Percentiles rank a stretch among this genome's conserved stretches.
Conservation (phyloP, 1,140 invertebrate species). For the Zaprionus davidi region DNA sequence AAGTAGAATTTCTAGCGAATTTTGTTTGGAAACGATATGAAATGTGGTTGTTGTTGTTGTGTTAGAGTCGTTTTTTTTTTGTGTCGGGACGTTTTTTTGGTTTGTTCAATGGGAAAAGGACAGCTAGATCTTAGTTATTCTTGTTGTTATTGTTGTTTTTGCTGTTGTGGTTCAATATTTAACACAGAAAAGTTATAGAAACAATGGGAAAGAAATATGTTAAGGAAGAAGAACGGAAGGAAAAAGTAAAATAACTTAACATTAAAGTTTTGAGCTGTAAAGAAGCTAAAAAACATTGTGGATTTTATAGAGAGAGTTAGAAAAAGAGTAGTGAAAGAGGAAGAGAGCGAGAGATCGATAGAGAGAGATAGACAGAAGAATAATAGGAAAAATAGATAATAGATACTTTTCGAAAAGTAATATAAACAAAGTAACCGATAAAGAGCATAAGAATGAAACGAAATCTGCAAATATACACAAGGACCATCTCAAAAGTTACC, state of each 20-base stretch:
- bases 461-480: slow-evolving; percentile 86
- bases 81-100: slow-evolving; percentile 21
- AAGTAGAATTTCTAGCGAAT: slow-evolving; percentile 53
- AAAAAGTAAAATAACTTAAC: slow-evolving; percentile 23
- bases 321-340: slow-evolving; percentile 36
- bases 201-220: slow-evolving; percentile 12
- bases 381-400: slow-evolving; percentile 32
- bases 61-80: slow-evolving; percentile 51
- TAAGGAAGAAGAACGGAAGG: slow-evolving; percentile 35
- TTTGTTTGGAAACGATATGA: slow-evolving; percentile 73
- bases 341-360: slow-evolving; percentile 47
- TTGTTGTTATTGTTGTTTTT: slow-evolving; percentile 56
- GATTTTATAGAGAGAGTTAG: slow-evolving; percentile 18
- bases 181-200: slow-evolving; percentile 25
- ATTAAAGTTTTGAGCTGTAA: slow-evolving; percentile 32
- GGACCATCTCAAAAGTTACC: slow-evolving; percentile 99
- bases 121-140: slow-evolving; percentile 47
- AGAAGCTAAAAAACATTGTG: slow-evolving; percentile 39
- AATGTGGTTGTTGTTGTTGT: slow-evolving; percentile 79
- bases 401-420: slow-evolving; percentile 21
- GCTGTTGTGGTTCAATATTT: slow-evolving; percentile 54
- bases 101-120: slow-evolving; percentile 35
- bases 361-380: slow-evolving; percentile 32
- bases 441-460: slow-evolving; percentile 36
- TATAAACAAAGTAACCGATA: slow-evolving; percentile 10